These are phyloP conservation scores for Pimpla rufipes DNA, from an alignment of 2,888 invertebrate species.

Conservation along the genomic window DNA sequence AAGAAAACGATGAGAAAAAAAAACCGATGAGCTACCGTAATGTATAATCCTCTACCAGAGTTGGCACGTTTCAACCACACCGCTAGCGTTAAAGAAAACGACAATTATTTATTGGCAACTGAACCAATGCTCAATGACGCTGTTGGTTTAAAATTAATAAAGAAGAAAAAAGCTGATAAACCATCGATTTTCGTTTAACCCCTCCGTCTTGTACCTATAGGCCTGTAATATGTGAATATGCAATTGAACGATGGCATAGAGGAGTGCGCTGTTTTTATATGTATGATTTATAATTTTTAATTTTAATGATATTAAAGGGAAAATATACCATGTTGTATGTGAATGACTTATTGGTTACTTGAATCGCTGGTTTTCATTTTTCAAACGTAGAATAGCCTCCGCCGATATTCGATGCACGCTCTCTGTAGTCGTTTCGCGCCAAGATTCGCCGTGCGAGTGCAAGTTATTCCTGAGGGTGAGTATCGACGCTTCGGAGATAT, in stretches of 20 bases:
- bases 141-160: conserved; percentile 78
- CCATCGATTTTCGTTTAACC: conserved; percentile 58
- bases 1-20: conserved; percentile 30
- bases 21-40: conserved; percentile 57
- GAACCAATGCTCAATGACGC: conserved; percentile 78
- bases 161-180: conserved; percentile 75
- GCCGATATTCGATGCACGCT: neutral
- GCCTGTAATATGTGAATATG: conserved; percentile 52
- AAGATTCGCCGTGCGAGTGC: neutral
- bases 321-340: conserved; percentile 73
- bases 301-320: conserved; percentile 71
- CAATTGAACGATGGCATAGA: conserved; percentile 39
- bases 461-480: neutral
- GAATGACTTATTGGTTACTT: conserved; percentile 73
- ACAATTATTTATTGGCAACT: conserved; percentile 75
- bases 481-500: neutral
- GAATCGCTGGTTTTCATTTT: conserved; percentile 68
- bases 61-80: conserved; percentile 65
- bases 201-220: conserved; percentile 46
- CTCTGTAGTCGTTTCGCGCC: neutral
- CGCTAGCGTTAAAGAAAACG: conserved; percentile 61
- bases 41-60: conserved; percentile 61
- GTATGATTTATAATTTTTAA: conserved; percentile 73
- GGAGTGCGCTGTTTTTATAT: conserved; percentile 75
- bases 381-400: conserved; percentile 18